Evolutionary conservation across 2,797 vertebrate genomes (phyloP).

Genomic region (Danio jaintianensis): DNA sequence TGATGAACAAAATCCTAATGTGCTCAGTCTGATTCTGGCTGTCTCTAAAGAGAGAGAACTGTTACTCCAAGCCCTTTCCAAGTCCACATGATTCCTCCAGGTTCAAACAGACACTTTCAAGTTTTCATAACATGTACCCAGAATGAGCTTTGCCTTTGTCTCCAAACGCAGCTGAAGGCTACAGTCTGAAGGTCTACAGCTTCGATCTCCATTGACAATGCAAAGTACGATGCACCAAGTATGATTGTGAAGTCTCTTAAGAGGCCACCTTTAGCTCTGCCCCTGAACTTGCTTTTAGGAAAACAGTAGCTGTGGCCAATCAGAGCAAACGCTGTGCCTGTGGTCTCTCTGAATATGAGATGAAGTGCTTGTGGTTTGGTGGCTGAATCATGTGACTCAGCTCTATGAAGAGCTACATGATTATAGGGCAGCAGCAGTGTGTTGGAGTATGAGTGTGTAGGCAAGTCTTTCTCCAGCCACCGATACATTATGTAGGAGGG

Average conservation of each 20-base stretch:
- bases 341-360: conserved; percentile 74
- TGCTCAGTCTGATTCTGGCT: too few relatives aligned
- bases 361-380: conserved; percentile 84
- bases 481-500: conserved; percentile 69
- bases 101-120: not conserved
- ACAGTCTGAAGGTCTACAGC: not conserved
- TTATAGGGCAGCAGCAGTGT: conserved; percentile 79
- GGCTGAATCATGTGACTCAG: conserved; percentile 75
- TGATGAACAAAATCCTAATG: too few relatives aligned
- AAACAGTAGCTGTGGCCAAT: conserved; percentile 69
- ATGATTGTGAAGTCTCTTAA: conserved; percentile 68
- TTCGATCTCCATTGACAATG: not conserved
- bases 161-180: conserved; percentile 11
- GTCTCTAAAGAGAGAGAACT: too few relatives aligned
- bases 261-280: conserved; percentile 69
- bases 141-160: not conserved
- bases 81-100: conserved; percentile 21
- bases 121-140: not conserved
- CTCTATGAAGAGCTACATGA: conserved; percentile 76
- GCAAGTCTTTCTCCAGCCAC: conserved; percentile 69
- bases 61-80: not conserved
- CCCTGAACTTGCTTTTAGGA: conserved; percentile 63
- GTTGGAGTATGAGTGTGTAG: conserved; percentile 36
- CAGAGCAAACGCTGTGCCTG: conserved; percentile 31
- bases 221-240: conserved; percentile 48